Evolutionary conservation across 2,888 invertebrate genomes (phyloP), one percentile per base, ranked within the genome.

Genomic region (Aleiodes leptofemur): DNA sequence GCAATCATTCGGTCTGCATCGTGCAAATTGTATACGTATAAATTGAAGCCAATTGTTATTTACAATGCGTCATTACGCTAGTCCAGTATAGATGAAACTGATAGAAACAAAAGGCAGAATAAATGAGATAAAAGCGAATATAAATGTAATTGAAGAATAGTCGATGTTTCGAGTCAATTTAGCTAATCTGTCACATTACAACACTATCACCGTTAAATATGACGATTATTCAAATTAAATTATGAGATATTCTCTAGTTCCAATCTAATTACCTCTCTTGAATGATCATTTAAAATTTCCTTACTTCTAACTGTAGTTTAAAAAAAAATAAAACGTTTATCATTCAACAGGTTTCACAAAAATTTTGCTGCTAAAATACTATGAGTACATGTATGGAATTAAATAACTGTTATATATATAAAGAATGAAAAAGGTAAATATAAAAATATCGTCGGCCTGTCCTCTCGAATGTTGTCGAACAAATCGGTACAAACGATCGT

Each of bases 401-500:
- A 68, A 50, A 23, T 31, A 51, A 51, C 51, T 51, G 53, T 16
- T 14, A 61, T 13, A 68, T 13, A 51, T 16, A 51, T 23, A 23
- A 51, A 51, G 68, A 31, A 29, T 68, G 31, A 51, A 16, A n/a
- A 68, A 51, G 50, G 50, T 50, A 51, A 51, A 51, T 51, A 68
- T 51, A 68, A 68, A 16, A 53, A 53, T 53, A 23, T 55, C 59
- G 74, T 56, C 75, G 76, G 71, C 75, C 61, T 71, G 72, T 64
- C 55, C 69, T 76, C 74, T 73, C 59, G 82, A 81, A 80, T 81
- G 86, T 86, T 88, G 89, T 88, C 88, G 88, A 89, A 89, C 89
- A 89, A 89, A 89, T 88, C 88, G 88, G 88, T 89, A 89, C 88
- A 88, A 88, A 88, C 88, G 88, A 89, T 89, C 88, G 87, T 88